phyloP scores from a whole-genome alignment of 1,140 invertebrate species.

The Latrodectus geometricus region DNA sequence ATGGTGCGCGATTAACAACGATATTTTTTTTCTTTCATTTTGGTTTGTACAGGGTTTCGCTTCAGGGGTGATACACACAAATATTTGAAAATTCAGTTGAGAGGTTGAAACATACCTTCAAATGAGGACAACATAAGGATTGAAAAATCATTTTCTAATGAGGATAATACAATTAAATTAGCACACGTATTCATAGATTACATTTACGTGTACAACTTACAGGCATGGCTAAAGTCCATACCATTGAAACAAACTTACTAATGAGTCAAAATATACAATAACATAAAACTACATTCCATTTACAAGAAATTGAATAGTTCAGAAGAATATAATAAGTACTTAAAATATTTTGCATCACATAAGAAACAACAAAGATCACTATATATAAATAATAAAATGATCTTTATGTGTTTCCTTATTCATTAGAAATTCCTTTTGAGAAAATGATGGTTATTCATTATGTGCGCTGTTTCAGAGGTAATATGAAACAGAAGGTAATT shows the following conservation, averaged over 20 bases:
- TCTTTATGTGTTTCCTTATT: background rate
- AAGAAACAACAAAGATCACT: background rate
- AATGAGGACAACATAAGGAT: background rate
- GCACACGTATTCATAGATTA: too few species aligned
- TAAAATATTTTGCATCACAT: background rate
- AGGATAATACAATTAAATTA: too few species aligned
- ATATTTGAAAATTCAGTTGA: too few species aligned
- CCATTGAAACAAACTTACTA: too few species aligned
- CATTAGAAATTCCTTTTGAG: background rate
- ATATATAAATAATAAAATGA: background rate
- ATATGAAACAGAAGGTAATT: constrained; percentile 6
- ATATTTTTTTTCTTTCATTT: constrained; percentile 47
- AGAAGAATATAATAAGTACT: background rate
- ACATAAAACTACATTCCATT: too few species aligned
- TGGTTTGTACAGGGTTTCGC: constrained; percentile 44
- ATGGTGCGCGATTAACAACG: constrained; percentile 61
- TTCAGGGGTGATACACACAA: constrained; percentile 46
- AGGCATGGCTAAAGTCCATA: too few species aligned
- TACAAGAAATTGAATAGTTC: too few species aligned
- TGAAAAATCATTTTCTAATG: too few species aligned
- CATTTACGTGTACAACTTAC: too few species aligned
- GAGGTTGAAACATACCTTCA: background rate
- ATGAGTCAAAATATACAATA: too few species aligned
- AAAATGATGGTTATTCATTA: constrained; percentile 34
- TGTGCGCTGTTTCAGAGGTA: constrained; percentile 53